Evolutionary conservation across 2,888 invertebrate species (phyloP).

Genomic region (Drosophila nigricruria): DNA sequence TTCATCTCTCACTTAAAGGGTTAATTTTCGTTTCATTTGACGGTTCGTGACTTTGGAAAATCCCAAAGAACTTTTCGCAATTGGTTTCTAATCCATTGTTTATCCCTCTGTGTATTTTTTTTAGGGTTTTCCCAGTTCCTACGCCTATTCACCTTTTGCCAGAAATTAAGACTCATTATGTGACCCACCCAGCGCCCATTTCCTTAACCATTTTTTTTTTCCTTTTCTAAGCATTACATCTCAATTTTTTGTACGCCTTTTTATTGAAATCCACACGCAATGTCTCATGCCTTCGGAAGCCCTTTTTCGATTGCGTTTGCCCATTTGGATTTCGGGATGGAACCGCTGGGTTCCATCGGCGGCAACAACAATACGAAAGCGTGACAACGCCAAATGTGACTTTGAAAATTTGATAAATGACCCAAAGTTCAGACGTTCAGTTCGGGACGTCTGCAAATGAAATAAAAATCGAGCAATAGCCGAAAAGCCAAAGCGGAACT

Average conservation of each 20-base stretch:
- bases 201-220: conserved; percentile 15
- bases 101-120: conserved; percentile 1
- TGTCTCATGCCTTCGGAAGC: conserved; percentile 34
- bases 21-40: neutral
- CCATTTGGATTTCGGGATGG: conserved; percentile 25
- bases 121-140: conserved; percentile 5
- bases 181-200: conserved; percentile 9
- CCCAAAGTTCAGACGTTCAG: conserved; percentile 64
- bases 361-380: conserved; percentile 62
- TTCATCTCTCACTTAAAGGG: neutral
- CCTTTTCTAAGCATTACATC: conserved; percentile 38
- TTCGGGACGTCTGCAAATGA: conserved; percentile 57
- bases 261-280: conserved; percentile 70
- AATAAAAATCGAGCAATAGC: conserved; percentile 59
- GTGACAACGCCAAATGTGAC: conserved; percentile 83
- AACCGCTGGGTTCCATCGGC: conserved; percentile 2
- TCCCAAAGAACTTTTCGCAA: neutral
- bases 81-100: conserved; percentile 22
- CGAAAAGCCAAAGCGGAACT: conserved; percentile 65
- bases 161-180: conserved; percentile 57
- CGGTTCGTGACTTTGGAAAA: neutral
- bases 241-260: conserved; percentile 49
- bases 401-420: conserved; percentile 84
- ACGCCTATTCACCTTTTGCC: conserved; percentile 13
- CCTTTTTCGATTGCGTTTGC: conserved; percentile 57